A percentile compares a stretch with the other conserved stretches of the same genome.
Evolutionary conservation across 1,140 invertebrate species (phyloP).

Genomic region (Helicoverpa armigera): DNA sequence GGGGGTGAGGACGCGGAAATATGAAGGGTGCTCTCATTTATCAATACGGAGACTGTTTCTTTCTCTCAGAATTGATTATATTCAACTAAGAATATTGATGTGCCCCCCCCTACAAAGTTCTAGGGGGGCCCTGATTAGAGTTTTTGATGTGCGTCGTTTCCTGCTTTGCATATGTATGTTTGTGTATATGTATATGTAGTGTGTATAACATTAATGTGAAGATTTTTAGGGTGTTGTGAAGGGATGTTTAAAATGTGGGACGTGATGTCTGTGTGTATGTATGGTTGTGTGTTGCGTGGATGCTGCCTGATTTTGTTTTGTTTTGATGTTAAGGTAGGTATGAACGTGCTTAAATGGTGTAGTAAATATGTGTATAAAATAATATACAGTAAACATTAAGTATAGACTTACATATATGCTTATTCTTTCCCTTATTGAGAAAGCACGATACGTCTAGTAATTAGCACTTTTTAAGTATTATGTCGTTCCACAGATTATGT

Average conservation of each 20-base stretch:
- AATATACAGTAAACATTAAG: too few relatives aligned
- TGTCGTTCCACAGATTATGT: too few relatives aligned
- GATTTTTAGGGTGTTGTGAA: constrained; percentile 26
- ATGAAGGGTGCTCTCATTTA: constrained; percentile 85
- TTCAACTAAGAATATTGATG: constrained; percentile 82
- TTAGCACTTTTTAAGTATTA: too few relatives aligned
- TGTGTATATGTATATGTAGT: constrained; percentile 1
- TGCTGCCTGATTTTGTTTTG: not conserved
- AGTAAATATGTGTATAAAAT: too few relatives aligned
- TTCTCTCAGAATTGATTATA: constrained; percentile 85
- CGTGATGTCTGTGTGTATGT: not conserved
- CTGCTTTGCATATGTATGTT: constrained; percentile 18
- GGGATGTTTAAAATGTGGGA: constrained; percentile 30
- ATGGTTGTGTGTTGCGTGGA: not conserved
- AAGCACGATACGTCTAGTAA: too few relatives aligned
- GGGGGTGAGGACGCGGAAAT: constrained; percentile 75
- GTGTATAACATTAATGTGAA: constrained; percentile 5
- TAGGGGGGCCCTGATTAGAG: constrained; percentile 74
- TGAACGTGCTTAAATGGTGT: too few relatives aligned
- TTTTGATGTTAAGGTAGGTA: not conserved
- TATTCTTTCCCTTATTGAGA: too few relatives aligned
- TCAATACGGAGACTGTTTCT: constrained; percentile 85
- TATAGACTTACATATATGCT: too few relatives aligned
- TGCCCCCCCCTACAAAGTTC: constrained; percentile 62
- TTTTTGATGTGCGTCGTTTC: constrained; percentile 69